A percentile compares a stretch with the other conserved stretches of the same genome.
Evolutionary conservation across 2,888 invertebrate species (phyloP).

Genomic region (Lamellibrachia satsuma): DNA sequence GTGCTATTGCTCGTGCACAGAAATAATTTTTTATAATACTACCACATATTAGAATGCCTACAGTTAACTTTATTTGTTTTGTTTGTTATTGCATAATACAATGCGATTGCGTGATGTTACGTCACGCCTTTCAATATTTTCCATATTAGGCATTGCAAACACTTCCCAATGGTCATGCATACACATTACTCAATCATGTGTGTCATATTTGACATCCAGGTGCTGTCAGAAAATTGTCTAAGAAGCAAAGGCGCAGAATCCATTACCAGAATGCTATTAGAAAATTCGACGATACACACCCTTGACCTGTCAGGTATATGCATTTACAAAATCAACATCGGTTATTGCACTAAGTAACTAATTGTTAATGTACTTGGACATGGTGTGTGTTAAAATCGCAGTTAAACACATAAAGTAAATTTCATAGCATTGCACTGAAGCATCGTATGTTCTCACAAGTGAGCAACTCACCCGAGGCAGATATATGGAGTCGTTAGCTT

Average conservation of each 20-base stretch:
- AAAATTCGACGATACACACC: slow-evolving; percentile 47
- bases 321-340: not conserved
- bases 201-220: slow-evolving; percentile 41
- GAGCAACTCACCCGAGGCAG: too few relatives aligned
- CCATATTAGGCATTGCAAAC: not conserved
- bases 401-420: too few relatives aligned
- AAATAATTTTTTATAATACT: not conserved
- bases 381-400: too few relatives aligned
- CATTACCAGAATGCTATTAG: slow-evolving; percentile 47
- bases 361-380: not conserved
- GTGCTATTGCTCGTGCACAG: too few relatives aligned
- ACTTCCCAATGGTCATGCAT: not conserved
- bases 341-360: not conserved
- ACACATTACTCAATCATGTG: not conserved
- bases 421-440: too few relatives aligned
- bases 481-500: too few relatives aligned
- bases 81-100: not conserved
- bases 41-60: not conserved
- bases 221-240: slow-evolving; percentile 52
- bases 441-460: too few relatives aligned
- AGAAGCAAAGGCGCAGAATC: slow-evolving; percentile 48
- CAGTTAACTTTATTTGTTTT: not conserved
- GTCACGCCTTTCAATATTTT: not conserved
- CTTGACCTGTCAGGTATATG: slow-evolving; percentile 52
- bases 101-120: not conserved